phyloP scores from a whole-genome alignment of 2,797 vertebrate species.

The Sarcophilus harrisii region DNA sequence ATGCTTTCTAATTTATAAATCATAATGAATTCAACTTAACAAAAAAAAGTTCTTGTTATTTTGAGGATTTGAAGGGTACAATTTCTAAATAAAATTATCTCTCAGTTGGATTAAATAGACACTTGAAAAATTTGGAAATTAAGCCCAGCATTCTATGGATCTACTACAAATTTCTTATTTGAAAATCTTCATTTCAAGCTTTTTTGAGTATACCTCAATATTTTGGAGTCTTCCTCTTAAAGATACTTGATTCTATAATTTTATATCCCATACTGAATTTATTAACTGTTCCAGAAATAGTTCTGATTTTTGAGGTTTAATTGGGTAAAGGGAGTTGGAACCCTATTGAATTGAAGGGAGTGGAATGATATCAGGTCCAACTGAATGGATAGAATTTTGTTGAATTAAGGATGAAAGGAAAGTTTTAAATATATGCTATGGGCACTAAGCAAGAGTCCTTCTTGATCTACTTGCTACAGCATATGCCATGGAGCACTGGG shows the following conservation, averaged over 20 bases:
- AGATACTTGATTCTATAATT: neutral
- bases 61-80: neutral
- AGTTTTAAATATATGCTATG: neutral
- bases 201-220: neutral
- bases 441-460: neutral
- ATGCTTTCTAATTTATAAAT: constrained; percentile 1
- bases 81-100: constrained; percentile 31
- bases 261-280: constrained; percentile 25
- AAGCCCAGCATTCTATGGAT: neutral
- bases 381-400: neutral
- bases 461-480: neutral
- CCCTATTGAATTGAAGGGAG: neutral
- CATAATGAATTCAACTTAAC: neutral
- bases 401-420: neutral
- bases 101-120: neutral
- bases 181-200: neutral
- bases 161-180: neutral
- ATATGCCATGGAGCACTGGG: neutral
- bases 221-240: neutral
- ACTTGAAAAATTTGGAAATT: neutral
- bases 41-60: neutral
- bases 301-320: neutral
- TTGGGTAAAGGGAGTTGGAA: neutral
- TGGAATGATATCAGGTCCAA: neutral
- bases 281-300: neutral